Evolutionary conservation across 2,888 invertebrate species (phyloP).

Genomic region (Erebia aethiops): DNA sequence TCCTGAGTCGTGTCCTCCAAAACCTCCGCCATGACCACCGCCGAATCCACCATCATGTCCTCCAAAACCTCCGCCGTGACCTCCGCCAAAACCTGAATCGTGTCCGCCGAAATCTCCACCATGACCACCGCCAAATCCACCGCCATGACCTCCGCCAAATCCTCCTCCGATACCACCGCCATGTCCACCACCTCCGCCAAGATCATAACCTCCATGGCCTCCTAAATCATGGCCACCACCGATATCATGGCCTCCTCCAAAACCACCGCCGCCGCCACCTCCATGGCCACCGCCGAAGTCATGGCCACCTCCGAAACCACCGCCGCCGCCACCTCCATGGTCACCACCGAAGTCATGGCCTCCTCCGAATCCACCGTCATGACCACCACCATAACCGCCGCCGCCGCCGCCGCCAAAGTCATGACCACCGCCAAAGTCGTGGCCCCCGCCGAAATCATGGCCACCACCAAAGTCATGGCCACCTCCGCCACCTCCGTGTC

Average conservation of each 20-base stretch:
- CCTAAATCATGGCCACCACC: constrained; percentile 41
- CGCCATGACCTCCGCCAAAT: constrained; percentile 45
- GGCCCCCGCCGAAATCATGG: constrained; percentile 42
- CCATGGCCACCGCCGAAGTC: constrained; percentile 40
- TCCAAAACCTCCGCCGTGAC: constrained; percentile 7
- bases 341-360: constrained; percentile 49
- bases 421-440: constrained; percentile 1
- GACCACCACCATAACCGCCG: constrained; percentile 44
- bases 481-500: constrained; percentile 44
- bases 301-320: constrained; percentile 24
- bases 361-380: constrained; percentile 43
- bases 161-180: constrained; percentile 46
- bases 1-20: constrained; percentile 34
- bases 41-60: constrained; percentile 26
- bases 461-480: constrained; percentile 36
- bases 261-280: constrained; percentile 43
- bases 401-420: constrained; percentile 17
- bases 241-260: constrained; percentile 35
- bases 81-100: constrained; percentile 34
- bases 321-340: constrained; percentile 36
- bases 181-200: constrained; percentile 43
- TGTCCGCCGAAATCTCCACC: constrained; percentile 41
- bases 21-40: constrained; percentile 41
- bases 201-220: constrained; percentile 44
- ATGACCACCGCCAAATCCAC: constrained; percentile 41